phyloP scores from a whole-genome alignment of 2,797 vertebrate species.

The Hozukius guyotensis region DNA sequence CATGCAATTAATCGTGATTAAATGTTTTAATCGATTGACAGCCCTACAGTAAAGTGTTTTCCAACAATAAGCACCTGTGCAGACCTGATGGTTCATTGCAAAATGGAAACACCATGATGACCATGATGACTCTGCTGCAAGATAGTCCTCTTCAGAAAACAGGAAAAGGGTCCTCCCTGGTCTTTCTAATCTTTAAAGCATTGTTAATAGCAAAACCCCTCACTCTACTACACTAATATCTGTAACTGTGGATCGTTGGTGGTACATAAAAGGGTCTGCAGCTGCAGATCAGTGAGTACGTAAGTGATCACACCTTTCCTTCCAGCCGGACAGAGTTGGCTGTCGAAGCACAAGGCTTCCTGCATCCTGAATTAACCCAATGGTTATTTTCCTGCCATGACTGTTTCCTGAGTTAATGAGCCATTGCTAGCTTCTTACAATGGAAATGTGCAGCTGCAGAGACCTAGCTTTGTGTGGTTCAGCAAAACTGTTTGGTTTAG shows the following conservation, averaged over 20 bases:
- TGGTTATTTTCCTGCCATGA: conserved; percentile 64
- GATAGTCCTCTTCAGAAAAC: not conserved
- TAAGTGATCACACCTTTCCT: conserved; percentile 76
- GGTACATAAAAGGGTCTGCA: conserved; percentile 42
- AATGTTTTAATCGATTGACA: no score
- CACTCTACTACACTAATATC: not conserved
- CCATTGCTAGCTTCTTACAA: conserved; percentile 44
- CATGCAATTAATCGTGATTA: not conserved
- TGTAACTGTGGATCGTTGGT: not conserved
- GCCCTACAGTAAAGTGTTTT: not conserved
- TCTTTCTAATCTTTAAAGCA: not conserved
- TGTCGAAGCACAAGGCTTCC: conserved; percentile 79
- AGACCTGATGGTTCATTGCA: not conserved
- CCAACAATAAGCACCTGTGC: not conserved
- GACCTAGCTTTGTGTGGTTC: conserved; percentile 12
- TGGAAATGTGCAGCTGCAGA: conserved; percentile 58
- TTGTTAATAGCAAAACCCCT: not conserved
- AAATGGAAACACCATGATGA: not conserved
- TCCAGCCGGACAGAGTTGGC: conserved; percentile 74
- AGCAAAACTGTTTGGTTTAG: not conserved
- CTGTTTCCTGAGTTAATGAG: conserved; percentile 69
- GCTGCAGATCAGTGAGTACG: conserved; percentile 60
- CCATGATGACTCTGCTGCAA: not conserved
- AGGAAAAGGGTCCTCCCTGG: not conserved
- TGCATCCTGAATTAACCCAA: conserved; percentile 67